Evolutionary conservation across 1,140 invertebrate species (phyloP), one percentile per base, ranked within the genome.

Genomic region (Hyphantria cunea): DNA sequence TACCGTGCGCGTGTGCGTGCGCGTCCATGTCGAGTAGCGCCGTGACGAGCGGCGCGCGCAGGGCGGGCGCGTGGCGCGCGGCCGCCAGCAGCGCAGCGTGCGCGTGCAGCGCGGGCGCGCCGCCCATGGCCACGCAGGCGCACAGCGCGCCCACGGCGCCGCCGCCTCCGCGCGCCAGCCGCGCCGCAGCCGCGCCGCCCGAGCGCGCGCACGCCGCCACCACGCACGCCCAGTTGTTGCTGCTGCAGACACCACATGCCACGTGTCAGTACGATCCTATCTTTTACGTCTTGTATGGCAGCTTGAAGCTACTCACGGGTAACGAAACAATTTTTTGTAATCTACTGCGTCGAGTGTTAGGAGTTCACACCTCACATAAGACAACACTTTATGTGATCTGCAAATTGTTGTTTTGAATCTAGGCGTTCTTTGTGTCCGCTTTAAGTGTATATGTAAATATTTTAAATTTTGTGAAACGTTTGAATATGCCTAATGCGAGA

Each of bases 141-240:
- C 76, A 71, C 70, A 81, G 69, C 55, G 74, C 68, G 52, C 62
- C 65, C 68, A 80, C 33, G 54, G 74, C 71, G 56, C 56, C 51
- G 45, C 64, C 70, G 61, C 55, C 59, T 54, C 52, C 59, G 39
- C 25, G 25, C 0, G 9, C 39, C 39, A 45, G 25, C 1, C 50
- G 45, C 52, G 60, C 54, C 62, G 70, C 50, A 66, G 58, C 9
- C 69, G 70, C 50, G 66, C 70, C 32, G 9, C 51, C 53, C 45
- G 52, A 61, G 37, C 82, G 82, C 41, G 74, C 74, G 44, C 82
- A 82, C 39, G 82, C 74, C 17, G 78, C 72, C 37, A 89, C 76
- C 54, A 89, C 82, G 34, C 74, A 74, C 50, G 84, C 78, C 86
- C 86, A 89, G 48, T 85, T 86, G 68, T 89, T 89, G 56, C 86